phyloP scores from a whole-genome alignment of 2,888 invertebrate genomes.

The Parthenolecanium corni region DNA sequence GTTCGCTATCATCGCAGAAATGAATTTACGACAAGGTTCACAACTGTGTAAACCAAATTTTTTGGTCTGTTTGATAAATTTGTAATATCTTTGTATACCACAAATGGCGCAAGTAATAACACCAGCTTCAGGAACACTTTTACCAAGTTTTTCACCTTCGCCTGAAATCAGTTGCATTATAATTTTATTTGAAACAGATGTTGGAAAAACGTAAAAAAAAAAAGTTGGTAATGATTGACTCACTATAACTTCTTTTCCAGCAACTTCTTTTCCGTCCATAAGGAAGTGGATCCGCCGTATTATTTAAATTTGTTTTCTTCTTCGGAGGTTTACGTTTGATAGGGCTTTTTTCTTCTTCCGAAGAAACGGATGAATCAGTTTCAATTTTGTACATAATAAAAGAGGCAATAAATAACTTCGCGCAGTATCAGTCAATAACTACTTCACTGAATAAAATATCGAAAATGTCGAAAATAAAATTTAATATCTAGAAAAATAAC shows the following conservation, averaged over 20 bases:
- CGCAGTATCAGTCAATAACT: no score
- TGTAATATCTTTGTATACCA: conserved; percentile 61
- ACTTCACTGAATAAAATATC: no score
- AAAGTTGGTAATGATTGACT: neutral
- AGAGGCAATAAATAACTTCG: no score
- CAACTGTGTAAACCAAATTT: conserved; percentile 77
- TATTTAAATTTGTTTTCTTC: conserved; percentile 5
- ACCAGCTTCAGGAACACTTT: conserved; percentile 16
- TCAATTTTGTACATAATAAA: neutral
- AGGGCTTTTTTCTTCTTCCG: neutral
- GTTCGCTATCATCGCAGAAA: conserved; percentile 55
- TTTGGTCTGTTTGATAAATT: conserved; percentile 63
- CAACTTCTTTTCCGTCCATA: conserved; percentile 24
- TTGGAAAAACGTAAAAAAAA: neutral
- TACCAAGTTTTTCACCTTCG: neutral
- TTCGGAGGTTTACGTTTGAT: neutral
- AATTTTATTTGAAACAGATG: neutral
- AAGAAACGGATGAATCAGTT: neutral
- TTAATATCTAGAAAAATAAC: no score
- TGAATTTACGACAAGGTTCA: conserved; percentile 74
- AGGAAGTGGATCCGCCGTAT: conserved; percentile 1
- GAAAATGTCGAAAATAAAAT: no score
- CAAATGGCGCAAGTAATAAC: conserved; percentile 63
- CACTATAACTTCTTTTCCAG: conserved; percentile 15
- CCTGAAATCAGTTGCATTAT: neutral